Evolutionary conservation across 1,140 invertebrate genomes (phyloP), one percentile per base, ranked within the genome.

Genomic region (Solen grandis): DNA sequence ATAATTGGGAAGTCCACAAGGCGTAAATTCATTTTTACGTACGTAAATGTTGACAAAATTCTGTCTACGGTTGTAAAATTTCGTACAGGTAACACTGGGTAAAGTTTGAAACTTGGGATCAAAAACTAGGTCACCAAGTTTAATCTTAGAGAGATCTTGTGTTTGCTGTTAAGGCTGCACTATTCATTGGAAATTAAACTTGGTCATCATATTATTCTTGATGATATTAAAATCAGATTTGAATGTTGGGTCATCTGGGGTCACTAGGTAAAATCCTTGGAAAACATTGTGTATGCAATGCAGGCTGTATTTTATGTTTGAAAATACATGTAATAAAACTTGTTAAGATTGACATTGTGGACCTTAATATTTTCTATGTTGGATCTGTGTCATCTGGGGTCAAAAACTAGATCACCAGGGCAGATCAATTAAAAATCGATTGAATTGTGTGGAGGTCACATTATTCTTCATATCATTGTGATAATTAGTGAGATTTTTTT

Each of bases 281-380:
- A 55, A 19, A 55, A 55, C 16, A 19, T 55, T 55, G 52, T 55
- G 52, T 55, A 55, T 55, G 52, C 52, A 55, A 55, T 55, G 16
- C 52, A 55, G 52, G 52, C 52, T 55, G 52, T 55, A 55, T 55
- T 55, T 55, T 55, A 22, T 3, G 27, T 55, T 55, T 55, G 52
- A 55, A 55, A 55, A 55, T 55, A 55, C n/a, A n/a, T n/a, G n/a
- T n/a, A n/a, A 55, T 55, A 55, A 55, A 55, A 55, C 52, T 55
- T 55, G 52, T 19, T 55, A 5, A 55, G 52, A 55, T 22, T 55
- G 52, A 55, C 52, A 55, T 55, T 55, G 52, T 55, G 52, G 27
- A 55, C 52, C 52, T 55, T 55, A 27, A 55, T 55, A 55, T 55
- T 55, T 55, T 55, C n/a, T n/a, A n/a, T n/a, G n/a, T n/a, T 55